phyloP scores from a whole-genome alignment of 1,140 invertebrate species.

The Spodoptera frugiperda region DNA sequence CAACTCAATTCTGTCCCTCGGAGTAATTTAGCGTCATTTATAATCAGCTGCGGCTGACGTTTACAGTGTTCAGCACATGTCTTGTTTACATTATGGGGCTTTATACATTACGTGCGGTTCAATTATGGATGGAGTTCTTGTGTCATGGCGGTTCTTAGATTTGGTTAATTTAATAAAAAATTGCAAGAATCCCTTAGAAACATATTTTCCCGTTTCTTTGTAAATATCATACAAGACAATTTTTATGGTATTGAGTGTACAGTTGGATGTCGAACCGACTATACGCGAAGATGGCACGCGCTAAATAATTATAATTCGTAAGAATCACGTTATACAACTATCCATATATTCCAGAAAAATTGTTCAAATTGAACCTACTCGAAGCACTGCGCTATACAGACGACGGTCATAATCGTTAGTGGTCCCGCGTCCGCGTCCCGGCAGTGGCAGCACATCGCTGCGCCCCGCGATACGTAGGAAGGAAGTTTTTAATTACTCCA shows the following conservation, averaged over 20 bases:
- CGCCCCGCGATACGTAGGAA: constrained; percentile 35
- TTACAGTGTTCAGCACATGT: too few species aligned
- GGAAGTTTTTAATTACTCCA: constrained; percentile 55
- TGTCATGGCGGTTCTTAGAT: too few species aligned
- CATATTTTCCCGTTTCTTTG: too few species aligned
- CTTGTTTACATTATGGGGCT: neutral
- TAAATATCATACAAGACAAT: too few species aligned
- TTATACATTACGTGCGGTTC: neutral
- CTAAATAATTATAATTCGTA: neutral
- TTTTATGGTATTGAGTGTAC: too few species aligned
- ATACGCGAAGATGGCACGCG: too few species aligned
- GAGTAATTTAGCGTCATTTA: too few species aligned
- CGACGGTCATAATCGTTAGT: constrained; percentile 34
- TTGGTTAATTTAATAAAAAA: too few species aligned
- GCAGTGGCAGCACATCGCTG: neutral
- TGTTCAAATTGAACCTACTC: neutral
- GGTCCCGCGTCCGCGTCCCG: neutral
- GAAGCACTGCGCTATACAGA: neutral
- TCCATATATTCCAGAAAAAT: neutral
- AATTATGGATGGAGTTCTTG: neutral
- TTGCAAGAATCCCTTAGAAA: too few species aligned
- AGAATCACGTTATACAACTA: neutral
- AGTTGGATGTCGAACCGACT: too few species aligned
- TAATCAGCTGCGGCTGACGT: too few species aligned
- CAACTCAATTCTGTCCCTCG: too few species aligned